Evolutionary conservation across 2,113 vertebrate genomes (phyloP).

Genomic region (Toxotes chatareus): DNA sequence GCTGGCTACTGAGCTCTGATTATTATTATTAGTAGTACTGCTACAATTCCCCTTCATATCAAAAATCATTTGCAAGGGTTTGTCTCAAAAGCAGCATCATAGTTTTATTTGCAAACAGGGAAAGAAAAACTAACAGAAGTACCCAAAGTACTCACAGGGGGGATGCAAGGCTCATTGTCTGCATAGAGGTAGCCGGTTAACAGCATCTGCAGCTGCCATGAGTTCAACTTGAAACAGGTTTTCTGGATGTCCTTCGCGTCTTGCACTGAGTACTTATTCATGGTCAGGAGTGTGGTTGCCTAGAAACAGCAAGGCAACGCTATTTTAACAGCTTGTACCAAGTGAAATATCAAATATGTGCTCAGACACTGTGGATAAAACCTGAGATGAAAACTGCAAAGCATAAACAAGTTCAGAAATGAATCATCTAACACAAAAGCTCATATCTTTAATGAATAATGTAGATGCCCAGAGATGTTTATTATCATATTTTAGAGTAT

Average conservation of each 20-base stretch:
- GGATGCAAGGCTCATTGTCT: constrained; percentile 89
- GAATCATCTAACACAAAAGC: neutral
- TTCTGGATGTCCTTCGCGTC: constrained; percentile 89
- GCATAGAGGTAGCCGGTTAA: constrained; percentile 90
- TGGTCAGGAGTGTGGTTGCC: constrained; percentile 93
- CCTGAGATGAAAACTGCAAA: constrained; percentile 2
- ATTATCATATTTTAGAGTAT: neutral
- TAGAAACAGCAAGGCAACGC: constrained; percentile 68
- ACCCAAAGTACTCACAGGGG: constrained; percentile 83
- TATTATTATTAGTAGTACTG: neutral
- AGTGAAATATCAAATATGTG: constrained; percentile 18
- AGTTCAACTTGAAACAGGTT: constrained; percentile 94
- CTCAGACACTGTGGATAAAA: constrained; percentile 20
- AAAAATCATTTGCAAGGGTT: neutral
- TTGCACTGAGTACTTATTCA: constrained; percentile 90
- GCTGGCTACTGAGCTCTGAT: neutral
- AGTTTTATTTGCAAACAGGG: neutral
- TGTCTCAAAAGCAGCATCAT: neutral
- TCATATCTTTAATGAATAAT: neutral
- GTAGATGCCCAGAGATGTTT: neutral
- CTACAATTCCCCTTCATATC: neutral
- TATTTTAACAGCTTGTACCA: constrained; percentile 43
- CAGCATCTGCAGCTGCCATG: constrained; percentile 89
- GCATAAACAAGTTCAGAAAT: neutral
- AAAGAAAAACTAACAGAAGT: neutral